phyloP scores from a whole-genome alignment of 2,888 invertebrate genomes.

The Charanyca ferruginea region DNA sequence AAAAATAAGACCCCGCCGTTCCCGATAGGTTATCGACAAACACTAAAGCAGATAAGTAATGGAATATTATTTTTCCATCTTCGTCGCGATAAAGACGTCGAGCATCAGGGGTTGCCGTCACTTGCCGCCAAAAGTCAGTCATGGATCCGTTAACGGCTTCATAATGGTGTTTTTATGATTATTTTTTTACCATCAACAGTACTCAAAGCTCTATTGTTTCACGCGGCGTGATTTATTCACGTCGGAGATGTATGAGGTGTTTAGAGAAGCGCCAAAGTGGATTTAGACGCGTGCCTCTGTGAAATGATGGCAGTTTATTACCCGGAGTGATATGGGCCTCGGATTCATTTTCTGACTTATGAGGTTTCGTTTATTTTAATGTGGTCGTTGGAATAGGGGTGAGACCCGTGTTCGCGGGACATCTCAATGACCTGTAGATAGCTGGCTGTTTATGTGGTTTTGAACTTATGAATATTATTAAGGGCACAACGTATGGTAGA shows the following conservation, averaged over 20 bases:
- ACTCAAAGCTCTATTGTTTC: constrained; percentile 76
- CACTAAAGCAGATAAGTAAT: constrained; percentile 57
- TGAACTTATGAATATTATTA: too few relatives aligned
- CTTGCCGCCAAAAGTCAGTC: constrained; percentile 51
- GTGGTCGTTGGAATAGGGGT: not conserved
- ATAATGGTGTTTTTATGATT: constrained; percentile 83
- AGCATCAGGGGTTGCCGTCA: constrained; percentile 45
- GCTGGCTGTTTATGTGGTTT: not conserved
- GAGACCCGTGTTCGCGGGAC: not conserved
- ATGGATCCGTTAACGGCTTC: constrained; percentile 74
- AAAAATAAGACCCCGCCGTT: constrained; percentile 41
- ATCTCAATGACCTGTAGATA: not conserved
- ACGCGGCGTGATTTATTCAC: constrained; percentile 76
- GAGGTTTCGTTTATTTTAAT: constrained; percentile 27
- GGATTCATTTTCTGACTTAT: constrained; percentile 46
- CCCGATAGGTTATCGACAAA: constrained; percentile 58
- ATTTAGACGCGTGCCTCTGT: constrained; percentile 54
- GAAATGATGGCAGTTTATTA: constrained; percentile 57
- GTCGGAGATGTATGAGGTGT: constrained; percentile 74
- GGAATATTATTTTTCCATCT: constrained; percentile 67
- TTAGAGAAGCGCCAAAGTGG: constrained; percentile 66
- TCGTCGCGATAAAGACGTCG: constrained; percentile 59
- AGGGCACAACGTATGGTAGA: too few relatives aligned
- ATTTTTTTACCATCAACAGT: constrained; percentile 68
- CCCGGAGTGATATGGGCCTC: constrained; percentile 36